These are phyloP conservation scores for Acheta domesticus DNA, from an alignment of 2,888 invertebrate genomes.

Conservation along the genomic window DNA sequence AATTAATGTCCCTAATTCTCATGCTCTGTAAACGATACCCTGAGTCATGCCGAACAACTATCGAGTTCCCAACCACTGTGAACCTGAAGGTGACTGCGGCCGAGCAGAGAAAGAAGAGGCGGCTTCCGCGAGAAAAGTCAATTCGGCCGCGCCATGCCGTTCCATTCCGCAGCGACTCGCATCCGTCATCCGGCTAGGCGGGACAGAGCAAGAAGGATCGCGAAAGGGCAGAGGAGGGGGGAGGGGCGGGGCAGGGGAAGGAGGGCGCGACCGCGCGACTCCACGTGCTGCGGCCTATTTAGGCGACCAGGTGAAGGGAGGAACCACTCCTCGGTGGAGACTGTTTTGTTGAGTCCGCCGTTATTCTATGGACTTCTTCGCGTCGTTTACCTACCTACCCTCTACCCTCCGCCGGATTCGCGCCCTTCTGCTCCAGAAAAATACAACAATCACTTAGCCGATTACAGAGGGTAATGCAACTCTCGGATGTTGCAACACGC, in stretches of 20 bases:
- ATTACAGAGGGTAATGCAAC: too few relatives aligned
- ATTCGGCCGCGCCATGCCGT: not conserved
- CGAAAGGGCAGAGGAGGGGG: not conserved
- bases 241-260: not conserved
- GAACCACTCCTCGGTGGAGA: not conserved
- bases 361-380: not conserved
- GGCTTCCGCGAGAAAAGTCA: not conserved
- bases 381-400: not conserved
- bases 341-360: not conserved
- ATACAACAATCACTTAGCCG: too few relatives aligned
- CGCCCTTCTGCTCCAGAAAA: too few relatives aligned
- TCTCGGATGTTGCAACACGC: too few relatives aligned
- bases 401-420: too few relatives aligned
- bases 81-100: too few relatives aligned
- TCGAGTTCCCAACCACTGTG: too few relatives aligned
- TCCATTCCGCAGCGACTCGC: not conserved
- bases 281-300: not conserved
- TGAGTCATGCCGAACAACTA: too few relatives aligned
- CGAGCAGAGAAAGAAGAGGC: not conserved
- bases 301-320: not conserved
- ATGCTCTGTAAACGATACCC: too few relatives aligned
- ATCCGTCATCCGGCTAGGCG: not conserved
- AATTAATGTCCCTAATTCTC: too few relatives aligned
- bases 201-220: not conserved
- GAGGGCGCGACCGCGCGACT: not conserved